phyloP scores from a whole-genome alignment of 2,888 invertebrate genomes.

The Gordius sp. region DNA sequence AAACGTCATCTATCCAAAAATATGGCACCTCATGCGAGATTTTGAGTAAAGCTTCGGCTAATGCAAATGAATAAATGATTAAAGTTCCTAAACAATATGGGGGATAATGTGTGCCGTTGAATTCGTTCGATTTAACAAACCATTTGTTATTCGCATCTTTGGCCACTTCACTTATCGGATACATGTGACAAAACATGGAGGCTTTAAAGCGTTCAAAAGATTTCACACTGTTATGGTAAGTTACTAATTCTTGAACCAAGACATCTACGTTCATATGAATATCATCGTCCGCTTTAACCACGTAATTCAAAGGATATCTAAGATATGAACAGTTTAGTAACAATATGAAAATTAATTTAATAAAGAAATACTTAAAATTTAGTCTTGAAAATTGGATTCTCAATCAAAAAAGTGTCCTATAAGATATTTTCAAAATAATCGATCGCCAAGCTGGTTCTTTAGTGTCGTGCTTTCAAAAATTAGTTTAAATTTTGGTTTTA shows the following conservation, averaged over 20 bases:
- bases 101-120: constrained; percentile 4
- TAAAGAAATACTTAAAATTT: too few species aligned
- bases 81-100: background rate
- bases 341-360: too few species aligned
- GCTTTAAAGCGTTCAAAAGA: background rate
- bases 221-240: background rate
- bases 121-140: background rate
- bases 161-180: background rate
- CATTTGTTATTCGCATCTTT: background rate
- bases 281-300: background rate
- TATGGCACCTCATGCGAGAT: background rate
- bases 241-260: background rate
- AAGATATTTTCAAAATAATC: too few species aligned
- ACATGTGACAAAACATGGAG: background rate
- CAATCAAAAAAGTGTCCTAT: too few species aligned
- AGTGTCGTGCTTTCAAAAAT: too few species aligned
- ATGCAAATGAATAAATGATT: background rate
- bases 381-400: too few species aligned
- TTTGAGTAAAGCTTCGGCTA: background rate
- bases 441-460: too few species aligned
- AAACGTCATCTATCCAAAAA: constrained; percentile 13
- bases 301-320: too few species aligned
- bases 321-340: too few species aligned
- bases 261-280: background rate
- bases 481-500: too few species aligned